These are phyloP conservation scores for Brachionus rubens DNA, from an alignment of 1,140 invertebrate species.

Conservation along the genomic window DNA sequence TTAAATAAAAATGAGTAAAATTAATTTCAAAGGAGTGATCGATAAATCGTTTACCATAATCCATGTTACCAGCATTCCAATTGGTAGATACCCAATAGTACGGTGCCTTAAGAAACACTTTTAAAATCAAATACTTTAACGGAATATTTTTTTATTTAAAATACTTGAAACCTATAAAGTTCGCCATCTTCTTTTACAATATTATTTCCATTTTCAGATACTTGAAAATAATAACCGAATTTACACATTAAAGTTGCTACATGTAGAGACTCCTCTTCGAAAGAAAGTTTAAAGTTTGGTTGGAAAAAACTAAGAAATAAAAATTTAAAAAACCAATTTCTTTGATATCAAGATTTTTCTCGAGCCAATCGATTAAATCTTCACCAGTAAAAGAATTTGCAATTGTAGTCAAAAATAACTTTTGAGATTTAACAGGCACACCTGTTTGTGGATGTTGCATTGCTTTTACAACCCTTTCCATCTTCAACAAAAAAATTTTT, in stretches of 20 bases:
- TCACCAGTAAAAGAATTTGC: constrained; percentile 41
- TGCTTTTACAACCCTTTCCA: constrained; percentile 34
- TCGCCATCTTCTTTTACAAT: constrained; percentile 32
- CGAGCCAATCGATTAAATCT: constrained; percentile 31
- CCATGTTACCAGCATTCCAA: constrained; percentile 14
- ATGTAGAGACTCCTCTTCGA: constrained; percentile 21
- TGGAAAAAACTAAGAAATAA: too few species aligned
- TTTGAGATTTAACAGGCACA: constrained; percentile 28
- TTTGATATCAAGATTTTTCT: neutral
- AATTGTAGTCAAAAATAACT: constrained; percentile 40
- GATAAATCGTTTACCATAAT: constrained; percentile 14
- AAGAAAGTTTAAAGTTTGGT: too few species aligned
- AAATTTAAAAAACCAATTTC: too few species aligned
- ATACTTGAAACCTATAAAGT: constrained; percentile 45
- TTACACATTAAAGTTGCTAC: constrained; percentile 31
- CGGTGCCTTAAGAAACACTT: constrained; percentile 12
- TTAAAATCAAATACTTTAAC: neutral
- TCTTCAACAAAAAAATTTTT: neutral
- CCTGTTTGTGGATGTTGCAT: constrained; percentile 40
- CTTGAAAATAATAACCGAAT: constrained; percentile 44
- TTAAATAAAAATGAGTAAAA: neutral
- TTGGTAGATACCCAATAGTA: constrained; percentile 46
- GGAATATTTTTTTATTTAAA: too few species aligned
- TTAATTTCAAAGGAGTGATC: neutral
- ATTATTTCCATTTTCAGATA: neutral